Evolutionary conservation across 2,888 invertebrate genomes (phyloP).

Genomic region (Nycteola revayana): DNA sequence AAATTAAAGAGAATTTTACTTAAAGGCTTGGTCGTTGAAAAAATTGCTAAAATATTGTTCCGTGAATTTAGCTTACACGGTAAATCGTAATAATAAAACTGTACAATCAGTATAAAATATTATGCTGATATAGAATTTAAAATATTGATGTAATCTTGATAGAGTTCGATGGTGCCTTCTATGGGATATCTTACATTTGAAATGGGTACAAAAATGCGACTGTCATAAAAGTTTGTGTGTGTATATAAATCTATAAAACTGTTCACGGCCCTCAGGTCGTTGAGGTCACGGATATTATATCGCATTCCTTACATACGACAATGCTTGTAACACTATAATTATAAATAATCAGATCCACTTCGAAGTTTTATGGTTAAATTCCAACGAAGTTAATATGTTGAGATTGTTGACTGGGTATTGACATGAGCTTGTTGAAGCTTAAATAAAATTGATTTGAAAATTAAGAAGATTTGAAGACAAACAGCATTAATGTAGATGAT

Average conservation of each 20-base stretch:
- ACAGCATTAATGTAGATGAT: no score
- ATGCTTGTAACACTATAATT: slow-evolving; percentile 35
- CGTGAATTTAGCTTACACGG: no score
- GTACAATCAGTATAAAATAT: no score
- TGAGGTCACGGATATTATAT: slow-evolving; percentile 39
- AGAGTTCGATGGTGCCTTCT: no score
- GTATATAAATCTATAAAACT: slow-evolving; percentile 50
- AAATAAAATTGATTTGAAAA: not conserved
- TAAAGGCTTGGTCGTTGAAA: not conserved
- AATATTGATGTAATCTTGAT: no score
- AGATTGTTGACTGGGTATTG: slow-evolving; percentile 22
- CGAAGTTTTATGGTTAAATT: slow-evolving; percentile 37
- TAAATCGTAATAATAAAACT: no score
- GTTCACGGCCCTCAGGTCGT: slow-evolving; percentile 41
- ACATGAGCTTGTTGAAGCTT: slow-evolving; percentile 17
- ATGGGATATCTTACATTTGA: no score
- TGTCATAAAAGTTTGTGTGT: slow-evolving; percentile 22
- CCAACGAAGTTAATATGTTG: slow-evolving; percentile 27
- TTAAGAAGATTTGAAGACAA: not conserved
- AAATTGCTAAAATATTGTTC: no score
- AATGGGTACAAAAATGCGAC: no score
- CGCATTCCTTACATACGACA: slow-evolving; percentile 38
- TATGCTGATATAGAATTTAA: no score
- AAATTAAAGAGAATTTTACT: slow-evolving; percentile 17
- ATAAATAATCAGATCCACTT: slow-evolving; percentile 37